Percentiles rank a stretch among this genome's conserved stretches.
phyloP scores from a whole-genome alignment of 1,140 invertebrate genomes.

The Hesperophylax magnus region DNA sequence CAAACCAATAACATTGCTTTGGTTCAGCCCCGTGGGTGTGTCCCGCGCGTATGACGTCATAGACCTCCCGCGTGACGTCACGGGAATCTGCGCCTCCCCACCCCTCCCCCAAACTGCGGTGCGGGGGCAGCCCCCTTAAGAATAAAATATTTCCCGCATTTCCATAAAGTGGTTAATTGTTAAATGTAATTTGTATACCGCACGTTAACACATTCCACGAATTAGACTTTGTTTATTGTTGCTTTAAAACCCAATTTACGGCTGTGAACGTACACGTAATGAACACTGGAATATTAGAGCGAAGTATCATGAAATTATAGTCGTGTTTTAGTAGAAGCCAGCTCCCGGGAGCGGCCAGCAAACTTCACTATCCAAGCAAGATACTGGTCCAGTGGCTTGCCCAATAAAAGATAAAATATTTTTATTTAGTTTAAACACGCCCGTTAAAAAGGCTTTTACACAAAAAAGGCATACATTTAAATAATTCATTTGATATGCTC shows the following conservation, averaged over 20 bases:
- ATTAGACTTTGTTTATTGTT: neutral
- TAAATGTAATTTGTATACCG: neutral
- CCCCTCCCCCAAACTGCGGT: neutral
- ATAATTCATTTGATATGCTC: too few relatives aligned
- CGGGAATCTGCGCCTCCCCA: neutral
- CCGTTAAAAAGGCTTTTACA: too few relatives aligned
- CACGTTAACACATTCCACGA: slow-evolving; percentile 2
- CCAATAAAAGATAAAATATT: too few relatives aligned
- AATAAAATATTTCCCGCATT: neutral
- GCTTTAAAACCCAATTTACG: slow-evolving; percentile 6
- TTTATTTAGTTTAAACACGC: too few relatives aligned
- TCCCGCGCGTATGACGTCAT: neutral
- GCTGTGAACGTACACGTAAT: too few relatives aligned
- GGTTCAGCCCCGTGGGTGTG: neutral
- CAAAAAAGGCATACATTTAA: too few relatives aligned
- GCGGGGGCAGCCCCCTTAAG: neutral
- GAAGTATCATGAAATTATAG: too few relatives aligned
- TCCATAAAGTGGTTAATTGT: neutral
- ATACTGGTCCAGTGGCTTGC: too few relatives aligned
- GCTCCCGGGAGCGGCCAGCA: too few relatives aligned
- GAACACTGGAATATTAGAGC: slow-evolving; percentile 17
- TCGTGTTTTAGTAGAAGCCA: too few relatives aligned
- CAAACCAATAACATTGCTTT: neutral
- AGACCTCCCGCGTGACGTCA: neutral
- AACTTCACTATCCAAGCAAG: too few relatives aligned